phyloP scores from a whole-genome alignment of 1,140 invertebrate genomes.

The Drosophila azteca region DNA sequence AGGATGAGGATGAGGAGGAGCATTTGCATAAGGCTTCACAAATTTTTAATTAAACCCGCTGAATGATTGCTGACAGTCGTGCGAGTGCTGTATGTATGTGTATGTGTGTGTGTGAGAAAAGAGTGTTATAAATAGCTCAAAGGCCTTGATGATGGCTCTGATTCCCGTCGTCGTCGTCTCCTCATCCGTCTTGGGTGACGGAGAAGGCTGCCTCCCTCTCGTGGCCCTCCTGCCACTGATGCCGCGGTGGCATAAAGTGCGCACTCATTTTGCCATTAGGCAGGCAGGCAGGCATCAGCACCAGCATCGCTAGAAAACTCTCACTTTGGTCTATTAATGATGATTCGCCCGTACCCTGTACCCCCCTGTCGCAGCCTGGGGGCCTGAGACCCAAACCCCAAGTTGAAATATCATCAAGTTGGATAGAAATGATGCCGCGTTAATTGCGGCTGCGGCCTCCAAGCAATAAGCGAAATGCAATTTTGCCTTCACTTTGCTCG shows the following conservation, averaged over 20 bases:
- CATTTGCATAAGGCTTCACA: conserved; percentile 64
- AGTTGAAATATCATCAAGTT: conserved; percentile 57
- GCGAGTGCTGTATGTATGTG: neutral
- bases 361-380: too few species aligned
- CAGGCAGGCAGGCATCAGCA: conserved; percentile 11
- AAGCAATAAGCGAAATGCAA: conserved; percentile 53
- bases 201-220: conserved; percentile 35
- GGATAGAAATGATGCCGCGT: conserved; percentile 69
- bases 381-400: conserved; percentile 22
- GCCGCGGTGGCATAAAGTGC: conserved; percentile 27
- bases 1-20: conserved; percentile 21
- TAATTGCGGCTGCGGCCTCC: conserved; percentile 67
- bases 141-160: conserved; percentile 50
- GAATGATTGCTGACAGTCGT: conserved; percentile 20
- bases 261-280: conserved; percentile 62
- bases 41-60: conserved; percentile 68
- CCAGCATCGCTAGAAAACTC: conserved; percentile 50
- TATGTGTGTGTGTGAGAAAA: conserved; percentile 19
- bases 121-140: conserved; percentile 49
- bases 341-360: conserved; percentile 50
- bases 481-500: conserved; percentile 65
- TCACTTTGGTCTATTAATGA: conserved; percentile 79
- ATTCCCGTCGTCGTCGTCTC: neutral
- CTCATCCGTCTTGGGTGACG: conserved; percentile 14
- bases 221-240: conserved; percentile 22